Base-by-base conservation (phyloP, 1,140 invertebrate genomes). In the Monomorium pharaonis region DNA sequence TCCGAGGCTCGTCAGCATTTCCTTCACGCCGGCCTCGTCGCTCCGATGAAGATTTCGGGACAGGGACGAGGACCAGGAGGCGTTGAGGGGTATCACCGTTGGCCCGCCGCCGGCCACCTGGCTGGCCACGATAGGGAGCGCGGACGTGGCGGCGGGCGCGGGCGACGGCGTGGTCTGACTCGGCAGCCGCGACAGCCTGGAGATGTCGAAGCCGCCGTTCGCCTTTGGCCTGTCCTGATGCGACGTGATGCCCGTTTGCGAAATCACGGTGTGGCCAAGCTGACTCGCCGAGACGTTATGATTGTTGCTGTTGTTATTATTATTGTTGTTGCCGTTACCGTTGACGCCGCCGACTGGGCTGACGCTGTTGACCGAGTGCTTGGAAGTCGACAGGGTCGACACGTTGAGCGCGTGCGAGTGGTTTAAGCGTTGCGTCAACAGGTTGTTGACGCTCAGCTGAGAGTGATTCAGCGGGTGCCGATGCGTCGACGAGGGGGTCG, bases 1-100 rank as follows among this genome's bases (percentile, higher is more conserved):
- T 1, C 98, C 98, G 49, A 98, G 94, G 37, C 98, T 98, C 4
- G 98, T 97, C n/a, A 98, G 94, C 92, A 97, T 98, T 94, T 98
- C 98, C 90, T 97, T 97, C 12, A 97, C 96, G 0, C 97, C 97
- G 7, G 96, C 95, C 76, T 95, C 95, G 94, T 81, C 95, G 92
- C 63, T 94, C 92, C 88, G 95, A 95, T 95, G 92, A 95, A 95
- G 92, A 83, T 93, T 93, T 92, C 95, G 96, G 88, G 88, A 95
- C 14, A 94, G 84, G 54, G 94, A 94, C 5, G 95, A 94, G 18
- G 95, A 95, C 93, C 95, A 95, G 72, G 95, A 96, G 51, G 95
- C 95, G 80, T 95, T 96, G 51, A 95, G 87, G 7, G 93, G 94
- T 37, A 91, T 88, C 77, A 92, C 86, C 62, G 92, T 92, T 81